Evolutionary conservation across 1,140 invertebrate species (phyloP), one percentile per base, ranked within the genome.

Genomic region (Drosophila tropicalis): DNA sequence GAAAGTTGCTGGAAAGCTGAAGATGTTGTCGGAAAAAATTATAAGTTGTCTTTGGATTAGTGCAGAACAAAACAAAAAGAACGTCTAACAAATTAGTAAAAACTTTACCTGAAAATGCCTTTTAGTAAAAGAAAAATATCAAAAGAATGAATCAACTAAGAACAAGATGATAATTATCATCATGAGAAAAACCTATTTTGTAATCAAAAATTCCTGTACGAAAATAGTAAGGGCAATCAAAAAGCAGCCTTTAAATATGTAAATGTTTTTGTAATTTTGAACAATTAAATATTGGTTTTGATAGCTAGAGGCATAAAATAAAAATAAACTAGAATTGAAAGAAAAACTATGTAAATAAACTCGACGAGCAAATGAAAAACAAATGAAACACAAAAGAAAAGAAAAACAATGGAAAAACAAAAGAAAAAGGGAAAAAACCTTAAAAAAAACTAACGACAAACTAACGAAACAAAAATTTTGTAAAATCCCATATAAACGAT

Each of bases 401-500:
- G 2, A 19, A 56, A 55, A 39, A 13, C 3, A 5, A 61, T 7
- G 19, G 25, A 55, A 12, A 34, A 22, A 56, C 65, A 66, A 5
- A 41, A 55, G 44, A 66, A 57, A 34, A 75, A 72, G 2, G 41
- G 64, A 36, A 62, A 47, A 9, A 19, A 47, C 44, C 44, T 47
- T 17, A 3, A 51, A 12, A 51, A 67, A 82, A 84, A 78, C 73
- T 87, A 84, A 89, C 84, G 84, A 89, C 67, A 89, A 62, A 71
- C 64, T 89, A 89, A 89, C 84, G 84, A 89, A 76, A 76, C n/a
- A 84, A 81, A 22, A 72, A 57, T 89, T 89, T 79, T 89, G 81
- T 83, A 89, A 84, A 72, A 55, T n/a, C 47, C 41, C 68, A 57
- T 36, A 67, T 62, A 72, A 77, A 89, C 78, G 78, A 90, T 83